Evolutionary conservation across 30 jellyfish, hydroid and myxozoan genomes (phyloP), one percentile per base, ranked within the genome.

Genomic region (Chrysaora quinquecirrha): DNA sequence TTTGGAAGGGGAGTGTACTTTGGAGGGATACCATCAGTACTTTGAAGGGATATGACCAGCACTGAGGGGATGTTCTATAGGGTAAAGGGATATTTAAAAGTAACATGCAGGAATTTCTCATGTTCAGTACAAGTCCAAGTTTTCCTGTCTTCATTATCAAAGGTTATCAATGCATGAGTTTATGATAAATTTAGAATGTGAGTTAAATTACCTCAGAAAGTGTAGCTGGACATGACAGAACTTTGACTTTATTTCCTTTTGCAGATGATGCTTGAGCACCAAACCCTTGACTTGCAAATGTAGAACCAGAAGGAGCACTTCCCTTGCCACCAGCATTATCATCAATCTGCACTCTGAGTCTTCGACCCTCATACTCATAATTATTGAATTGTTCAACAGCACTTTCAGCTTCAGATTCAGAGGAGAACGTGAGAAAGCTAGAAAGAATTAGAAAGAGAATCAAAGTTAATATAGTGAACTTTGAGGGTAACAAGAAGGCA

Each of bases 391-490:
- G 73, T 0, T 64, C 20, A 18, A 76, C 89, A 3, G 97, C 95
- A 19, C 64, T 43, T 30, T 50, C 83, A 20, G 80, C 95, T 47
- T 83, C 96, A 0, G 78, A 74, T 54, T 16, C 38, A 0, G 76
- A 14, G 12, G 81, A 64, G 49, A 74, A 89, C 19, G 90, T 79
- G 23, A 89, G 89, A 35, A 89, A 89, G 19, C 97, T 89, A n/a
- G n/a, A n/a, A n/a, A n/a, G n/a, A n/a, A n/a, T n/a, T n/a, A n/a
- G n/a, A n/a, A n/a, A n/a, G n/a, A n/a, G n/a, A n/a, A n/a, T n/a
- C n/a, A n/a, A n/a, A n/a, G n/a, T n/a, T n/a, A n/a, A n/a, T n/a
- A n/a, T n/a, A n/a, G n/a, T n/a, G n/a, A n/a, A n/a, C n/a, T n/a
- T n/a, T n/a, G n/a, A n/a, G n/a, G n/a, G n/a, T n/a, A n/a, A n/a